Percentiles rank a stretch among this genome's conserved stretches.
Evolutionary conservation across 2,888 invertebrate genomes (phyloP).

Genomic region (Ectobius pallidus): DNA sequence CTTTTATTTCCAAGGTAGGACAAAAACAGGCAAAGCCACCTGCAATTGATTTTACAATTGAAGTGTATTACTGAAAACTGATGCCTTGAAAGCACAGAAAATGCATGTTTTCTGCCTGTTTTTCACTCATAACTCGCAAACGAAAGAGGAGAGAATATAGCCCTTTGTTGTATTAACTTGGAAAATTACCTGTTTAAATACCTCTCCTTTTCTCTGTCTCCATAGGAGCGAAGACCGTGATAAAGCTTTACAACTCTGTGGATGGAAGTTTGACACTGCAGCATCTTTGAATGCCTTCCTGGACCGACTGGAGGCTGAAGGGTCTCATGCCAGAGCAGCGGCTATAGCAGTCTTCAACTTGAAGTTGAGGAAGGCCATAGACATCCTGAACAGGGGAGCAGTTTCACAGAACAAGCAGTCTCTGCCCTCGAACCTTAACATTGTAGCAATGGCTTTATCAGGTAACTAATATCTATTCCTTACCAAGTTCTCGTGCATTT

Average conservation of each 20-base stretch:
- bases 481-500: too few species aligned
- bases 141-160: too few species aligned
- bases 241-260: constrained; percentile 83
- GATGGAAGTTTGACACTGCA: constrained; percentile 86
- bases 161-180: too few species aligned
- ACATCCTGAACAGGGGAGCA: constrained; percentile 80
- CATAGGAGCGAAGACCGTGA: constrained; percentile 74
- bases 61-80: too few species aligned
- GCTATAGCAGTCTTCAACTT: constrained; percentile 91
- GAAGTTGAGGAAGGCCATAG: constrained; percentile 81
- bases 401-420: constrained; percentile 49
- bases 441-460: constrained; percentile 80
- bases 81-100: too few species aligned
- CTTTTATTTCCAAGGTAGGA: too few species aligned
- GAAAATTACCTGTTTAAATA: too few species aligned
- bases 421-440: constrained; percentile 57
- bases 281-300: constrained; percentile 60
- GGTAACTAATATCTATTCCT: constrained; percentile 52
- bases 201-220: too few species aligned
- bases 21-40: too few species aligned
- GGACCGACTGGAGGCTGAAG: constrained; percentile 71
- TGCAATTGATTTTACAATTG: too few species aligned
- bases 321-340: constrained; percentile 81
- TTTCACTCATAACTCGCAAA: too few species aligned
- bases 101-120: too few species aligned